These are phyloP conservation scores for Cranoglanis bouderius DNA, from an alignment of 2,113 vertebrate genomes.

Conservation along the genomic window DNA sequence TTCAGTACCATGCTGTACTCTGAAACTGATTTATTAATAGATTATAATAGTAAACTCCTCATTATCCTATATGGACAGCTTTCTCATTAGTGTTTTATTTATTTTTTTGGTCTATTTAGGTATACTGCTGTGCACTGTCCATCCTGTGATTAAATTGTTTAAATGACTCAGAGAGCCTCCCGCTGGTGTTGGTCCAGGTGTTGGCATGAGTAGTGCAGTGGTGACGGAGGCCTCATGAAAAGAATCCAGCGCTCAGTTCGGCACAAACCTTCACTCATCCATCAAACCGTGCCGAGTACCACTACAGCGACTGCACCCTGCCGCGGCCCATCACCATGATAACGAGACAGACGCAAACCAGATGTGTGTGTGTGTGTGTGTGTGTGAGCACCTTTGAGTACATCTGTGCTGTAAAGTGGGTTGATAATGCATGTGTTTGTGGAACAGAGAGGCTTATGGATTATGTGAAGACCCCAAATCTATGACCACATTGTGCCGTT, in stretches of 20 bases:
- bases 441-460: background rate
- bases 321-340: constrained; percentile 59
- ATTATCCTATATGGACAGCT: background rate
- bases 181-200: background rate
- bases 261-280: constrained; percentile 64
- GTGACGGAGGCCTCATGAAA: constrained; percentile 41
- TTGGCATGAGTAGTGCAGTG: background rate
- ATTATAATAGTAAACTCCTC: background rate
- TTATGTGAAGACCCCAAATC: background rate
- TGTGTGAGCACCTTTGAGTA: background rate
- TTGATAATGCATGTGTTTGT: constrained; percentile 1
- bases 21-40: background rate
- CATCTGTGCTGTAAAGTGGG: background rate
- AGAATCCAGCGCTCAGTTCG: constrained; percentile 59
- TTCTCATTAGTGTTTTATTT: background rate
- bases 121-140: background rate
- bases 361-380: constrained; percentile 61
- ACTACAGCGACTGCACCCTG: constrained; percentile 56
- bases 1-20: background rate
- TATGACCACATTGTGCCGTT: background rate
- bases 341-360: constrained; percentile 63
- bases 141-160: constrained; percentile 2
- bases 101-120: background rate
- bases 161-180: constrained; percentile 2
- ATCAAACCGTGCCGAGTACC: constrained; percentile 65